Percentiles rank a stretch among this genome's conserved stretches.
phyloP scores from a whole-genome alignment of 1,140 invertebrate species.

The Drosophila repletoides region DNA sequence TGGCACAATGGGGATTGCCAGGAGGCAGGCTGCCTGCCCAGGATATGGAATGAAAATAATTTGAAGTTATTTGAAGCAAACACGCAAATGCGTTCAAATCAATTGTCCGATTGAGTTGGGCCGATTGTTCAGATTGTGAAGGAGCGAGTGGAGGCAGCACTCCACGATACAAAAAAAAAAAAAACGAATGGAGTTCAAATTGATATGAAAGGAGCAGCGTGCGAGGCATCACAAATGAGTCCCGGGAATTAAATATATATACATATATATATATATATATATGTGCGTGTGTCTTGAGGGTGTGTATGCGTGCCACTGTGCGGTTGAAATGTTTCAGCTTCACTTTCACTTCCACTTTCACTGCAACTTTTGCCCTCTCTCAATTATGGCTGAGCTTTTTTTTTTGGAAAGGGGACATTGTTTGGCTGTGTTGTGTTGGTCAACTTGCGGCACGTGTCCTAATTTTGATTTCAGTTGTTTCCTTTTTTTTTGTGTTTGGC shows the following conservation, averaged over 20 bases:
- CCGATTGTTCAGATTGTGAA: slow-evolving; percentile 67
- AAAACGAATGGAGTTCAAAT: slow-evolving; percentile 55
- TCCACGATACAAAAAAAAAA: slow-evolving; percentile 16
- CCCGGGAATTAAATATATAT: neutral
- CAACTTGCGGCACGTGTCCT: slow-evolving; percentile 78
- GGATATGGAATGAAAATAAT: slow-evolving; percentile 55
- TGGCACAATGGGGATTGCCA: slow-evolving; percentile 52
- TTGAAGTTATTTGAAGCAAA: slow-evolving; percentile 73
- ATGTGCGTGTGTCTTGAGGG: slow-evolving; percentile 14
- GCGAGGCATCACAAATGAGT: slow-evolving; percentile 77
- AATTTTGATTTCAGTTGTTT: slow-evolving; percentile 64
- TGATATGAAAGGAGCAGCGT: slow-evolving; percentile 77
- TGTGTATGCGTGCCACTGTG: slow-evolving; percentile 60
- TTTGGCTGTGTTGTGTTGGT: slow-evolving; percentile 51
- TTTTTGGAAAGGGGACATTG: slow-evolving; percentile 6
- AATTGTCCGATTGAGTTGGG: slow-evolving; percentile 72
- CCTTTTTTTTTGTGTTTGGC: slow-evolving; percentile 9
- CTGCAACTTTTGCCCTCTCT: slow-evolving; percentile 52
- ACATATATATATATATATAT: neutral
- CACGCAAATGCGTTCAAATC: slow-evolving; percentile 82
- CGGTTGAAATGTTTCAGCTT: slow-evolving; percentile 59
- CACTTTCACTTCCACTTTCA: slow-evolving; percentile 51
- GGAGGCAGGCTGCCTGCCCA: slow-evolving; percentile 2
- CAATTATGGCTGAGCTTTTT: slow-evolving; percentile 17
- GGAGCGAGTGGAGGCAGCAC: no score